phyloP scores from a whole-genome alignment of 2,113 vertebrate species.

The Dasypus novemcinctus region DNA sequence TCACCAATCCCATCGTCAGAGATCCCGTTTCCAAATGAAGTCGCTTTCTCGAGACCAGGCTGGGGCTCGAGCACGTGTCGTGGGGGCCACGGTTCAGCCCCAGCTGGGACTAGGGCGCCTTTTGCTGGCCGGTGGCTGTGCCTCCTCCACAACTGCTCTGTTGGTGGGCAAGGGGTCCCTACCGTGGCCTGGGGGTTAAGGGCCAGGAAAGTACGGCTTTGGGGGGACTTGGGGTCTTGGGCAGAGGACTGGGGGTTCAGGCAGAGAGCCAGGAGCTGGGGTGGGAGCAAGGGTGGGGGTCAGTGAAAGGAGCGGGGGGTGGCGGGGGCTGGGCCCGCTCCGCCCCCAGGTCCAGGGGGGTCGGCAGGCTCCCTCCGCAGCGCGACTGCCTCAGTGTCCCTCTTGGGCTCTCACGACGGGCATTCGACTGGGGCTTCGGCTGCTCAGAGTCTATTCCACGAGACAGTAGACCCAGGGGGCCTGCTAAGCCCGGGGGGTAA shows the following conservation, averaged over 20 bases:
- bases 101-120: neutral
- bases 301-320: neutral
- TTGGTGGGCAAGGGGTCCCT: neutral
- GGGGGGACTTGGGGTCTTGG: neutral
- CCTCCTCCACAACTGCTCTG: neutral
- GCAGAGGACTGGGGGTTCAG: neutral
- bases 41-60: no score
- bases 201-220: neutral
- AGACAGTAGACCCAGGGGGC: neutral
- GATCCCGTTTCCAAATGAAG: no score
- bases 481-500: neutral
- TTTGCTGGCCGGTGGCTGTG: neutral
- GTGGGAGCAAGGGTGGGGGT: accelerated
- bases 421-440: neutral
- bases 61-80: no score
- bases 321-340: accelerated
- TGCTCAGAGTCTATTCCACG: neutral
- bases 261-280: neutral
- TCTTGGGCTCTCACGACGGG: neutral
- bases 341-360: neutral
- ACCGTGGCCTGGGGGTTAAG: neutral
- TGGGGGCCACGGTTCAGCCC: no score
- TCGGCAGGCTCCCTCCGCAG: neutral
- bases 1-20: no score
- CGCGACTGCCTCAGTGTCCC: neutral